Evolutionary conservation across 1,140 invertebrate species (phyloP), one percentile per base, ranked within the genome.

Genomic region (Drosophila truncata): DNA sequence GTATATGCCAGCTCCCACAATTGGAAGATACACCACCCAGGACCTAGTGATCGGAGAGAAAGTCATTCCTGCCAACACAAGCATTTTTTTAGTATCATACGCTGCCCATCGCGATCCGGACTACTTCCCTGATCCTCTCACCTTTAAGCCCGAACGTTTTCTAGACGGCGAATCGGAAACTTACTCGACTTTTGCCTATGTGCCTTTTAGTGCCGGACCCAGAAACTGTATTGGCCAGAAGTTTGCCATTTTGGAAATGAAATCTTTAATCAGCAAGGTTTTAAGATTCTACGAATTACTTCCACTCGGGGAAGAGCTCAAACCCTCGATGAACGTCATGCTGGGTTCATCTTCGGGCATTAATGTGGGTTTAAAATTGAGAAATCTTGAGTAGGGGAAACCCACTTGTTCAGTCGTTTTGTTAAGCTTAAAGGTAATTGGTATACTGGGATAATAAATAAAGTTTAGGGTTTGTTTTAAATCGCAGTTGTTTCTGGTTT

Each of bases 181-280:
- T 2, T 87, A 93, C n/a, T 93, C 93, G 63, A 93, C 79, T 1
- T 94, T 92, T 50, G 75, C 93, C 16, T 96, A 94, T 75, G 80
- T 96, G 39, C 95, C 96, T 4, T 96, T 96, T 75, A 95, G 94
- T 60, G 94, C 94, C 3, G 95, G 95, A 4, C 93, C 93, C 2
- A 92, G 95, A 54, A 95, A 95, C 75, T 96, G 95, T 65, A 95
- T 96, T 64, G 96, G 96, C 69, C 96, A 97, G 92, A 96, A 95
- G 86, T 98, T 97, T 93, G 97, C 97, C 2, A 93, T 96, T 92
- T 91, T 97, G 80, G 27, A 27, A 27, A 27, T 27, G 83, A 97
- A 97, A 91, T 93, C 94, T 0, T 91, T 96, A 0, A 76, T 97
- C 46, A 94, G 95, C 0, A 94, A 93, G 42, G 91, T 97, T 1